phyloP scores from a whole-genome alignment of 2,888 invertebrate genomes.

The Geotrupes spiniger region DNA sequence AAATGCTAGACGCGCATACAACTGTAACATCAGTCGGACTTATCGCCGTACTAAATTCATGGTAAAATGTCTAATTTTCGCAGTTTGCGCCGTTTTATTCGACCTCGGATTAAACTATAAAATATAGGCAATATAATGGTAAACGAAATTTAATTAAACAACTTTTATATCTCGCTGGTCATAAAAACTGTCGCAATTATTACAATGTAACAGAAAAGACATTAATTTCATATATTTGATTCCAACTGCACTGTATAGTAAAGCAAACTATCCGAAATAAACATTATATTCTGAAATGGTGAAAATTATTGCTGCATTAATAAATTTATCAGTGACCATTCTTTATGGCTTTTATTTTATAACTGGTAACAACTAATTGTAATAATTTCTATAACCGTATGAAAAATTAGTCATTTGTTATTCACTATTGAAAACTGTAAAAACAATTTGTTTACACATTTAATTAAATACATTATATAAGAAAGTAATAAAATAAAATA shows the following conservation, averaged over 20 bases:
- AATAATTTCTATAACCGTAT: too few relatives aligned
- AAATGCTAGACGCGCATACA: conserved; percentile 14
- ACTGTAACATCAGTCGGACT: conserved; percentile 17
- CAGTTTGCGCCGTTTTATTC: neutral
- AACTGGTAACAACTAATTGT: too few relatives aligned
- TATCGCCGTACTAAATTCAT: neutral
- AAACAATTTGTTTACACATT: too few relatives aligned
- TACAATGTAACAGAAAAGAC: conserved; percentile 46
- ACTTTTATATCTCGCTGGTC: conserved; percentile 48
- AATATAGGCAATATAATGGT: conserved; percentile 46
- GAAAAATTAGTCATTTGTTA: too few relatives aligned
- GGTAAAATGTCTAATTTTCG: conserved; percentile 2
- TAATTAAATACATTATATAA: too few relatives aligned
- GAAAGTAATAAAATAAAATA: too few relatives aligned
- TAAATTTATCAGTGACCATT: neutral
- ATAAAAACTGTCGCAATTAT: conserved; percentile 47
- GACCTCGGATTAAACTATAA: conserved; percentile 21
- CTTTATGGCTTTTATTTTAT: too few relatives aligned
- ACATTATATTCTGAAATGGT: conserved; percentile 1
- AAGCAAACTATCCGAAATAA: conserved; percentile 3
- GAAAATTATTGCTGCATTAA: too few relatives aligned
- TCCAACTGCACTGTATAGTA: conserved; percentile 17
- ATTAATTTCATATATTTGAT: conserved; percentile 44
- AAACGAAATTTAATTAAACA: conserved; percentile 51
- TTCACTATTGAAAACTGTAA: too few relatives aligned